phyloP scores from a whole-genome alignment of 1,140 invertebrate genomes.

The Drosophila gunungcola region DNA sequence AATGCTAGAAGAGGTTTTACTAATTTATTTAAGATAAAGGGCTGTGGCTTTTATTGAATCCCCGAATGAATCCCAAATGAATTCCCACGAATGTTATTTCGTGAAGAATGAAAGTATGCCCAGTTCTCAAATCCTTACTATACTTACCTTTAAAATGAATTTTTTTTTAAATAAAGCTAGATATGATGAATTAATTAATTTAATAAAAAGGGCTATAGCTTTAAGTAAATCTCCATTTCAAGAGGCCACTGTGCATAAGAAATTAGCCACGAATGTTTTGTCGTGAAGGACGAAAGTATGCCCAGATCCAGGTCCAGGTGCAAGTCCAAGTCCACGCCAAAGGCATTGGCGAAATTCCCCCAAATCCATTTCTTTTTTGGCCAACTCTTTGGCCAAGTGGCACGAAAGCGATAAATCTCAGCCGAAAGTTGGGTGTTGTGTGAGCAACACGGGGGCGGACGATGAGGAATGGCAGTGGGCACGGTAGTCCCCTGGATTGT shows the following conservation, averaged over 20 bases:
- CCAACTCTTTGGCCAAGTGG: conserved; percentile 62
- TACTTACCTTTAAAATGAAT: not conserved
- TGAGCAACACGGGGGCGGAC: conserved; percentile 2
- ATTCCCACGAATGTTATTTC: too few relatives aligned
- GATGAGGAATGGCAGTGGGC: not conserved
- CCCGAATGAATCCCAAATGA: not conserved
- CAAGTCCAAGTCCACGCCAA: conserved; percentile 31
- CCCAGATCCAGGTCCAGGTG: conserved; percentile 7
- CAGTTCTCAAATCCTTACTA: too few relatives aligned
- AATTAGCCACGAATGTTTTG: conserved; percentile 33
- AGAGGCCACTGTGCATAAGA: conserved; percentile 24
- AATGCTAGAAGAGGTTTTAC: too few relatives aligned
- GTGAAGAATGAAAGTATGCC: too few relatives aligned
- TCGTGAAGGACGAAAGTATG: conserved; percentile 52
- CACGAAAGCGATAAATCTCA: conserved; percentile 77
- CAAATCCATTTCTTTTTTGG: conserved; percentile 5
- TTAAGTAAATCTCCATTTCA: conserved; percentile 26
- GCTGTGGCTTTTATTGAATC: conserved; percentile 5
- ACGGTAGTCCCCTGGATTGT: conserved; percentile 55
- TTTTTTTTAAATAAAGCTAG: not conserved
- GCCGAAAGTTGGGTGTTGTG: conserved; percentile 60
- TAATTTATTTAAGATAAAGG: too few relatives aligned
- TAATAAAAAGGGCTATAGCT: not conserved
- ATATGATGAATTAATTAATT: conserved; percentile 7
- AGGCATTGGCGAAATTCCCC: conserved; percentile 65